phyloP scores from a whole-genome alignment of 2,113 vertebrate species.

The Halcyon malimbica region DNA sequence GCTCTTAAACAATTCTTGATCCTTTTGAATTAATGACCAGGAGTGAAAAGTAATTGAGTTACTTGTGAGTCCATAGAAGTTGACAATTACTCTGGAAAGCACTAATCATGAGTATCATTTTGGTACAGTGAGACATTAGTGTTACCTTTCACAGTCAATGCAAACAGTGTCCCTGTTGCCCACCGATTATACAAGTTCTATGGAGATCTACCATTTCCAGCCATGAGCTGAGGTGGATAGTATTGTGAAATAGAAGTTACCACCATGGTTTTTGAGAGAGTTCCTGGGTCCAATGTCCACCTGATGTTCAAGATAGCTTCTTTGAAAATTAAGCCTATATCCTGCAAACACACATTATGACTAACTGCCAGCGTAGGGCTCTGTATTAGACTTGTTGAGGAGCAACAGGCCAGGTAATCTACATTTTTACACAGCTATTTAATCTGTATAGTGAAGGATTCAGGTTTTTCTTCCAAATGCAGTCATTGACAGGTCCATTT shows the following conservation, averaged over 20 bases:
- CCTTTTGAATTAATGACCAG: conserved; percentile 1
- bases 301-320: background rate
- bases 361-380: background rate
- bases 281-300: background rate
- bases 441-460: background rate
- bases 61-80: background rate
- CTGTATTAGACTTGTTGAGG: background rate
- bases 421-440: background rate
- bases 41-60: background rate
- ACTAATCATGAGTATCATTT: background rate
- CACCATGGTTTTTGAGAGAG: background rate
- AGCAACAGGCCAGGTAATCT: background rate
- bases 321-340: background rate
- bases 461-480: background rate
- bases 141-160: background rate
- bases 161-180: background rate
- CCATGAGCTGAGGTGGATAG: background rate
- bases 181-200: background rate
- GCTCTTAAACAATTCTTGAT: conserved; percentile 1
- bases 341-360: background rate
- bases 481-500: background rate
- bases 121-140: background rate
- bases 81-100: conserved; percentile 12
- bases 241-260: background rate
- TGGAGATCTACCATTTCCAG: background rate